Conservation (phyloP, 2,797 vertebrate species). For the Tenualosa thibaudeaui region DNA sequence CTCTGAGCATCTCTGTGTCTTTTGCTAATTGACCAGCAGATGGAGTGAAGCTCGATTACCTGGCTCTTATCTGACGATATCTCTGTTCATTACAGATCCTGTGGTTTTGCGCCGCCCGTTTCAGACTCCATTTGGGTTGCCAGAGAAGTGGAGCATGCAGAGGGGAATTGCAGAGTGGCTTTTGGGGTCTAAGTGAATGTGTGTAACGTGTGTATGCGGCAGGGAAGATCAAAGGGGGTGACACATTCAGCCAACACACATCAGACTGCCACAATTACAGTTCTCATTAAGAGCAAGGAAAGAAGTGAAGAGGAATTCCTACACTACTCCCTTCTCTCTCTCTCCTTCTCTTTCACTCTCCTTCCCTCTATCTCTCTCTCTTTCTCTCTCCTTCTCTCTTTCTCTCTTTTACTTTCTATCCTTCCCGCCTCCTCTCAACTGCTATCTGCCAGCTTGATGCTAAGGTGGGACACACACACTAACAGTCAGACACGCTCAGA, state of each 20-base stretch:
- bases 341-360: neutral
- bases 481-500: constrained; percentile 29
- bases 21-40: constrained; percentile 52
- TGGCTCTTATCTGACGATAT: constrained; percentile 31
- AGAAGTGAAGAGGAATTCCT: neutral
- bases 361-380: neutral
- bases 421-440: constrained; percentile 33
- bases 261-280: constrained; percentile 59
- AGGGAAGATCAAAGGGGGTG: constrained; percentile 60
- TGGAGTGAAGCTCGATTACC: constrained; percentile 41
- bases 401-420: constrained; percentile 38
- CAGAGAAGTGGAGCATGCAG: constrained; percentile 37
- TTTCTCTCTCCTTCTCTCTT: neutral
- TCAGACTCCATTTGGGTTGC: neutral
- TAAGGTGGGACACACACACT: constrained; percentile 37
- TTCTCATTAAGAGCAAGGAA: constrained; percentile 49
- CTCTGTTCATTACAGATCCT: constrained; percentile 26
- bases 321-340: neutral
- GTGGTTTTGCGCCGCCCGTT: constrained; percentile 51
- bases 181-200: constrained; percentile 28
- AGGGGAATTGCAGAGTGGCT: constrained; percentile 36
- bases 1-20: constrained; percentile 24
- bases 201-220: constrained; percentile 37
- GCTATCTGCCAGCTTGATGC: constrained; percentile 55
- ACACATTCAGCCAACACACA: constrained; percentile 55